Percentiles rank a stretch among this genome's conserved stretches.
phyloP scores from a whole-genome alignment of 2,113 vertebrate species.

The Chinchilla lanigera region DNA sequence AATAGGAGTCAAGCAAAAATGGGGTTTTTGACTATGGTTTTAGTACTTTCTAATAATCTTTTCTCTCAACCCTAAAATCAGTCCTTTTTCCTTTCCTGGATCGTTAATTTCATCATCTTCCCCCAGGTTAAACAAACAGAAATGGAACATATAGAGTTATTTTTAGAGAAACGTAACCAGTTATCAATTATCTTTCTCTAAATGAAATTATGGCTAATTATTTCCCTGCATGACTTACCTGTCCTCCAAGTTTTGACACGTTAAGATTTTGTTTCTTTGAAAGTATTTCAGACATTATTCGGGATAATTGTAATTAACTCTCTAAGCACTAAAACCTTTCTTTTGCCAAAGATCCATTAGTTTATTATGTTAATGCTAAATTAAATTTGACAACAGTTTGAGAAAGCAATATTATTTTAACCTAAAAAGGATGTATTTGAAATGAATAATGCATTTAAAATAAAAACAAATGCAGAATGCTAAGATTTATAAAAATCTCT shows the following conservation, averaged over 20 bases:
- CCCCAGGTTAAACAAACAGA: neutral
- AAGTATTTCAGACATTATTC: neutral
- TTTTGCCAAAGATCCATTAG: neutral
- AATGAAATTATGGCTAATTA: neutral
- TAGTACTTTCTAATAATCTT: neutral
- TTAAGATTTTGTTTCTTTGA: neutral
- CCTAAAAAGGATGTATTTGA: neutral
- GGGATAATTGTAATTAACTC: neutral
- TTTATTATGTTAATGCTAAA: neutral
- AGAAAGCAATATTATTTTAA: neutral
- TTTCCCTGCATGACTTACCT: neutral
- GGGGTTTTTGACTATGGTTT: neutral
- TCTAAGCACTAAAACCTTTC: neutral
- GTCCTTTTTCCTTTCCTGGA: neutral
- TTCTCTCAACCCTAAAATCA: neutral
- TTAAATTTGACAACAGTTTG: neutral
- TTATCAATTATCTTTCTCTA: neutral
- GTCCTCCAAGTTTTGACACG: neutral
- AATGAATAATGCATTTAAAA: neutral
- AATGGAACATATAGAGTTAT: neutral
- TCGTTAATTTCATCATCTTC: neutral
- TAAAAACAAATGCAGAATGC: neutral
- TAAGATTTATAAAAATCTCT: neutral
- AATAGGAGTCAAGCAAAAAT: fast-evolving
- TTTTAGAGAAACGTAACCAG: neutral